A percentile compares a stretch with the other conserved stretches of the same genome.
phyloP scores from a whole-genome alignment of 2,888 invertebrate species.

The Diplazon laetatorius region DNA sequence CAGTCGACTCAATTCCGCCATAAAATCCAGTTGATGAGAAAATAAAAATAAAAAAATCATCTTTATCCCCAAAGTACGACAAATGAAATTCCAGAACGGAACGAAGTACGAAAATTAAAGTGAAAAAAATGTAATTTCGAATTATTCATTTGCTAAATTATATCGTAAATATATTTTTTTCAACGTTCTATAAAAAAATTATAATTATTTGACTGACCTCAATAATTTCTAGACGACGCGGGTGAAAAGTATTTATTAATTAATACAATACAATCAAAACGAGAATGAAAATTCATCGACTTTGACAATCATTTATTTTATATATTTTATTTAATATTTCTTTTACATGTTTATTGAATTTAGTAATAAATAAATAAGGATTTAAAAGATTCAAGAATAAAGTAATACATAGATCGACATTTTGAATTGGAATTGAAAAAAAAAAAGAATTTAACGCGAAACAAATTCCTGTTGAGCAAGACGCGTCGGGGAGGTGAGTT shows the following conservation, averaged over 20 bases:
- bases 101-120: no score
- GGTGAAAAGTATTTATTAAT: no score
- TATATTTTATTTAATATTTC: no score
- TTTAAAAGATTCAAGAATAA: not conserved
- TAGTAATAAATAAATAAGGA: no score
- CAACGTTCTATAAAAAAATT: not conserved
- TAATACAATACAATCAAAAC: no score
- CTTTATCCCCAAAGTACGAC: not conserved
- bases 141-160: not conserved
- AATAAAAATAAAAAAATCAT: slow-evolving; percentile 16
- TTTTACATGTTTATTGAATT: no score
- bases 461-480: slow-evolving; percentile 3
- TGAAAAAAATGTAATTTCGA: not conserved
- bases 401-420: not conserved
- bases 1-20: slow-evolving; percentile 18
- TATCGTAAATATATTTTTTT: not conserved
- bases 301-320: no score
- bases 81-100: no score
- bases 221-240: not conserved
- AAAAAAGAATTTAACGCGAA: not conserved
- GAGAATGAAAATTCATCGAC: no score
- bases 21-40: slow-evolving; percentile 37
- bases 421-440: not conserved
- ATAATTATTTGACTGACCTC: not conserved
- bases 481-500: slow-evolving; percentile 16